phyloP scores from a whole-genome alignment of 2,888 invertebrate genomes.

The Netelia inedita region DNA sequence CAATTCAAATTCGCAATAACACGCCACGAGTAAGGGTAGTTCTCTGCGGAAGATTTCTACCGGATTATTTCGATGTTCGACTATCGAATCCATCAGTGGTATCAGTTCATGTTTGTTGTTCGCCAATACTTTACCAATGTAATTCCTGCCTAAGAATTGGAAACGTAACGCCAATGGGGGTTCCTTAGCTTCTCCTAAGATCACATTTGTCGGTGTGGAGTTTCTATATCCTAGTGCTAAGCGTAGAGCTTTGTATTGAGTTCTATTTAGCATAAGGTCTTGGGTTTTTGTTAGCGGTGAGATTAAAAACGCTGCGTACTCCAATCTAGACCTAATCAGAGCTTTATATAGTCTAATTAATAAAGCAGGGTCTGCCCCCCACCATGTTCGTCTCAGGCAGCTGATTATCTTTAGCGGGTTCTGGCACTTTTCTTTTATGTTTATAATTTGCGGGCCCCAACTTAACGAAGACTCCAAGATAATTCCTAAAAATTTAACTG shows the following conservation, averaged over 20 bases:
- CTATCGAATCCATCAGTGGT: not conserved
- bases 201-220: constrained; percentile 61
- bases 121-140: not conserved
- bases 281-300: not conserved
- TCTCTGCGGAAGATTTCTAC: no score
- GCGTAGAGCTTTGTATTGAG: constrained; percentile 52
- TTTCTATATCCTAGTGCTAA: constrained; percentile 50
- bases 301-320: constrained; percentile 55
- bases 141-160: not conserved
- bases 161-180: constrained; percentile 6
- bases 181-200: constrained; percentile 36
- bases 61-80: not conserved
- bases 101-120: not conserved
- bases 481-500: not conserved
- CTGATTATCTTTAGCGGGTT: constrained; percentile 11
- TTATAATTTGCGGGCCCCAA: not conserved
- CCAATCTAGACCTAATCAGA: constrained; percentile 36
- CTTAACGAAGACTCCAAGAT: not conserved
- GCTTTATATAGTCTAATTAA: constrained; percentile 36
- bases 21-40: no score
- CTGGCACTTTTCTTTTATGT: constrained; percentile 1
- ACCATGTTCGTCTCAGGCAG: constrained; percentile 44
- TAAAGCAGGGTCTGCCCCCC: constrained; percentile 56
- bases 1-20: no score
- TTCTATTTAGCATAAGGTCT: constrained; percentile 36